Evolutionary conservation across 2,888 invertebrate genomes (phyloP), one percentile per base, ranked within the genome.

Genomic region (Plagodis dolabraria): DNA sequence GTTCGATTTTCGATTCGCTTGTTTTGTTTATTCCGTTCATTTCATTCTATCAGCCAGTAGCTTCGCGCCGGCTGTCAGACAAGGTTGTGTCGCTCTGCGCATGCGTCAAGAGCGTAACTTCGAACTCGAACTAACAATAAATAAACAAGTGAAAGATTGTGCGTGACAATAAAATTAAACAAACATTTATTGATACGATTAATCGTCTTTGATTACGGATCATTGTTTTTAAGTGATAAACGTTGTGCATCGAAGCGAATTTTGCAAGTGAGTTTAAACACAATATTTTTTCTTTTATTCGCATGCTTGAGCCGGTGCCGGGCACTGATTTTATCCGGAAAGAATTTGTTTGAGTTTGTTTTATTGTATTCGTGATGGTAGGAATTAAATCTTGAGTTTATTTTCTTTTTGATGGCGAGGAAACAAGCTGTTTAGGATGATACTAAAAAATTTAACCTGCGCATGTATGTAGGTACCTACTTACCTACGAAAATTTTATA

Each of bases 91-190:
- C 42, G 75, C 64, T 67, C 47, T 78, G 81, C 91, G 92, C 90
- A 88, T 87, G 89, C 89, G 91, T 70, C 53, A 60, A 52, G 68
- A 65, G 85, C 86, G 40, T 40, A 84, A 79, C 77, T 81, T 80
- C 81, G 82, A 82, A 80, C 77, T 22, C 22, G 22, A 22, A 22
- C 22, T 22, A 76, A 79, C 85, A 83, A 87, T 87, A 89, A 89
- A 87, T 85, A 90, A 87, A 87, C 85, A 87, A 89, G 87, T 89
- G 89, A 80, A 75, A 66, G 63, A 45, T 78, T 76, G 89, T 83
- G 79, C 76, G 89, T 83, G 79, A 76, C 70, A 73, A 79, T 76
- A 67, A 53, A 46, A 33, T 63, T 69, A 54, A 40, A 56, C 33
- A 44, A 57, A 61, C 64, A 9, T 64, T 67, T 65, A 65, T 47